Evolutionary conservation across 2,888 invertebrate species (phyloP), one percentile per base, ranked within the genome.

Genomic region (Daptonema setosum): DNA sequence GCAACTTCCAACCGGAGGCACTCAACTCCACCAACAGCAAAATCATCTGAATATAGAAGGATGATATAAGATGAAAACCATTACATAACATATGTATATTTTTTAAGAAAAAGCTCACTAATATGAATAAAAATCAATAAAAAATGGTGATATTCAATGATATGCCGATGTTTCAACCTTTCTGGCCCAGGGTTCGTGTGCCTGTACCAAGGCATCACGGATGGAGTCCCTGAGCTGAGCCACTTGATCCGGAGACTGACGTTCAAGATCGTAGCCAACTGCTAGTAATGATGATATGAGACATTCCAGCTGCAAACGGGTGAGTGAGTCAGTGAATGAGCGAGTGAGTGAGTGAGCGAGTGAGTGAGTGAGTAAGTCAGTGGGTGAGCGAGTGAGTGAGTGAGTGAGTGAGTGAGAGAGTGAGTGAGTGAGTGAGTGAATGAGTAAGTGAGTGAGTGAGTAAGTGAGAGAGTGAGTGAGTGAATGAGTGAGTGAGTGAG

Each of bases 191-290:
- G 68, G 67, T 57, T 68, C 68, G 28, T 60, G 58, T 43, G 43
- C 67, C 45, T 63, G 63, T 43, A 68, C 62, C 56, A 68, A 65
- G 24, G 68, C 68, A 56, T 68, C 65, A 54, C 68, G 57, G 45
- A 68, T 63, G 28, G 63, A 57, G 59, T 65, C 63, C 35, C 67
- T 65, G n/a, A 68, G 60, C n/a, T 61, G 53, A 5, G 64, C 63
- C 56, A 68, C 57, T 48, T 63, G 61, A 56, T 66, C 65, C 5
- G 68, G 68, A 56, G 65, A 66, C 52, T 68, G 63, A 30, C 68
- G 60, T 56, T 69, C 68, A 28, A 68, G 60, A 55, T 69, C 68
- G 54, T 65, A 69, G 22, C 68, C 68, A 30, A 67, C 63, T 20
- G 61, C 61, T 52, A 68, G 61, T 20, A 68, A 61, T 30, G 63